phyloP scores from a whole-genome alignment of 2,797 vertebrate species.

The Parambassis ranga region DNA sequence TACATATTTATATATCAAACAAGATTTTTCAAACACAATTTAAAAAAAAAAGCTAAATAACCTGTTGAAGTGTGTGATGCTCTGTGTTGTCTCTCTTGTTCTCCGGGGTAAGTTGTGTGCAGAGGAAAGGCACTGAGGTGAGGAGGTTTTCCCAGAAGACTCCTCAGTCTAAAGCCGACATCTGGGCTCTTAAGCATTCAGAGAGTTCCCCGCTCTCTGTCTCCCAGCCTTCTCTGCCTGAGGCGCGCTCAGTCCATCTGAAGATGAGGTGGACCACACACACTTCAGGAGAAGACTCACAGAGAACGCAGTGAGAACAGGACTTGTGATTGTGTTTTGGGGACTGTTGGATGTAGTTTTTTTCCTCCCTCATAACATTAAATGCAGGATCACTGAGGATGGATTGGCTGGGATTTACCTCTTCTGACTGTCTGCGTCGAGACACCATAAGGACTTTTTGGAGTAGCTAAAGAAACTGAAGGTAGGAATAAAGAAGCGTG shows the following conservation, averaged over 20 bases:
- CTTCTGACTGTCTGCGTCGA: constrained; percentile 25
- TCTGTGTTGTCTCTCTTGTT: constrained; percentile 11
- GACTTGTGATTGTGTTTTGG: neutral
- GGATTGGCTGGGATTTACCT: constrained; percentile 9
- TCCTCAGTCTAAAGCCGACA: constrained; percentile 23
- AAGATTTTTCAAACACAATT: too few species aligned
- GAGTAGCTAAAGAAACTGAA: constrained; percentile 30
- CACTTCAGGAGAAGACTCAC: neutral
- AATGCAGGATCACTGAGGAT: constrained; percentile 7
- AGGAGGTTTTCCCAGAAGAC: constrained; percentile 22
- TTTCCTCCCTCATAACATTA: neutral
- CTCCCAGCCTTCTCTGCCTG: constrained; percentile 11
- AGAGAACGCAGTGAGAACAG: constrained; percentile 3
- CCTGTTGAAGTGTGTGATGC: neutral
- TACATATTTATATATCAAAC: too few species aligned
- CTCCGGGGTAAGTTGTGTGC: neutral
- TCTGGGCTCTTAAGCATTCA: constrained; percentile 23
- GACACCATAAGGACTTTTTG: constrained; percentile 33
- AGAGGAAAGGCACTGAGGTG: neutral
- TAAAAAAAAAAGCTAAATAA: neutral
- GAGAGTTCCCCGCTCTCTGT: constrained; percentile 19
- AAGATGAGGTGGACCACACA: constrained; percentile 22
- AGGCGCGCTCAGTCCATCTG: neutral
- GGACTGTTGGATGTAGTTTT: neutral
- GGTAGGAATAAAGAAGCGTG: constrained; percentile 38